A percentile compares a stretch with the other conserved stretches of the same genome.
phyloP scores from a whole-genome alignment of 2,888 invertebrate genomes.

The Ernsta delagoae region DNA sequence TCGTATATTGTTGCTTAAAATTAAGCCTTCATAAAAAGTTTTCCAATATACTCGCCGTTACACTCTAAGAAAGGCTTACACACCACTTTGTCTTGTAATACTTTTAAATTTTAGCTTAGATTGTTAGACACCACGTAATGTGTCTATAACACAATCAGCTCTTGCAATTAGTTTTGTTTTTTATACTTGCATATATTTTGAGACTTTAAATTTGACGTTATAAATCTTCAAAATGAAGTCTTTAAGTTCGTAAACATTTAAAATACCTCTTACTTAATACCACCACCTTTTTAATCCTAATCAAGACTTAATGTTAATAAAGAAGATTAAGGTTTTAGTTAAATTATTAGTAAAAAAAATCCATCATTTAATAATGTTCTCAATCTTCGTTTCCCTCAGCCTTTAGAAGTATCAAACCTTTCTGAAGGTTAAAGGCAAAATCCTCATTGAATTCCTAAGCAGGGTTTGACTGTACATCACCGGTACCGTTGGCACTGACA shows the following conservation, averaged over 20 bases:
- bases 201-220: too few species aligned
- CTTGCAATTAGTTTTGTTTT: too few species aligned
- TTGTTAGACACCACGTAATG: background rate
- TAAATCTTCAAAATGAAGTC: too few species aligned
- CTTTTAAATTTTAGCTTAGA: background rate
- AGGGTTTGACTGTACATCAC: conserved; percentile 1
- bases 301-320: too few species aligned
- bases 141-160: too few species aligned
- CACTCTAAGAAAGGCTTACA: background rate
- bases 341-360: too few species aligned
- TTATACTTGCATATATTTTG: too few species aligned
- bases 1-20: background rate
- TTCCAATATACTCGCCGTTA: conserved; percentile 3
- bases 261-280: too few species aligned
- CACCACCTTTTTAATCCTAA: too few species aligned
- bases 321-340: too few species aligned
- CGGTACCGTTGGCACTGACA: conserved; percentile 13
- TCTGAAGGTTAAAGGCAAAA: background rate
- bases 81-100: background rate
- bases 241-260: too few species aligned
- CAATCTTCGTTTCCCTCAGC: background rate
- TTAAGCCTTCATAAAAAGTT: background rate
- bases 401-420: background rate
- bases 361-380: too few species aligned
- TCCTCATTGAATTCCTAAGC: conserved; percentile 16